Evolutionary conservation across 1,140 invertebrate genomes (phyloP), one percentile per base, ranked within the genome.

Genomic region (Gryon sp.): DNA sequence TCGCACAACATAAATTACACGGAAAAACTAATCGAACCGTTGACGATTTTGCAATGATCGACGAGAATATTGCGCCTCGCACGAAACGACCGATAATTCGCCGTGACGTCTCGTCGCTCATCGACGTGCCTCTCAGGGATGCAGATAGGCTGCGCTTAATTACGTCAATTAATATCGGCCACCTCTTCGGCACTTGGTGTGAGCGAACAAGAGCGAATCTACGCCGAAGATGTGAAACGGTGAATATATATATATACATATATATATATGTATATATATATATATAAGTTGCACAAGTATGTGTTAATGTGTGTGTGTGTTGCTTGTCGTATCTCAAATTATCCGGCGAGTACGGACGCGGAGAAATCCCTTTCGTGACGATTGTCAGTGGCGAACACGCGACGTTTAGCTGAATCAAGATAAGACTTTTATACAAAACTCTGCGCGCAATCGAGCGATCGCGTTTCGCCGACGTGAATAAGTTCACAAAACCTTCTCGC

Each of bases 161-260:
- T 80, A 72, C 75, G 55, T 77, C 78, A 83, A 83, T 83, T 83
- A 83, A 83, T 83, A 81, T 75, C 76, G 80, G 48, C 68, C 59
- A 50, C 41, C 41, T 41, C 55, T 18, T 66, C 63, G 11, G 32
- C 50, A 50, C 24, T 45, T 36, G 24, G 20, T 20, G 45, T 38
- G 38, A 52, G 32, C 26, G n/a, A n/a, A n/a, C n/a, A n/a, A n/a
- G n/a, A n/a, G n/a, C n/a, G n/a, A n/a, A n/a, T n/a, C n/a, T n/a
- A n/a, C n/a, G n/a, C n/a, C n/a, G n/a, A n/a, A n/a, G n/a, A n/a
- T n/a, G n/a, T n/a, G n/a, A n/a, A n/a, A n/a, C n/a, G n/a, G n/a
- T n/a, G n/a, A n/a, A n/a, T n/a, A n/a, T n/a, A n/a, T n/a, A n/a
- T n/a, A n/a, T n/a, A n/a, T n/a, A n/a, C n/a, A n/a, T n/a, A n/a